Conservation (phyloP, 2,113 vertebrate genomes). For the Prunella fulvescens region DNA sequence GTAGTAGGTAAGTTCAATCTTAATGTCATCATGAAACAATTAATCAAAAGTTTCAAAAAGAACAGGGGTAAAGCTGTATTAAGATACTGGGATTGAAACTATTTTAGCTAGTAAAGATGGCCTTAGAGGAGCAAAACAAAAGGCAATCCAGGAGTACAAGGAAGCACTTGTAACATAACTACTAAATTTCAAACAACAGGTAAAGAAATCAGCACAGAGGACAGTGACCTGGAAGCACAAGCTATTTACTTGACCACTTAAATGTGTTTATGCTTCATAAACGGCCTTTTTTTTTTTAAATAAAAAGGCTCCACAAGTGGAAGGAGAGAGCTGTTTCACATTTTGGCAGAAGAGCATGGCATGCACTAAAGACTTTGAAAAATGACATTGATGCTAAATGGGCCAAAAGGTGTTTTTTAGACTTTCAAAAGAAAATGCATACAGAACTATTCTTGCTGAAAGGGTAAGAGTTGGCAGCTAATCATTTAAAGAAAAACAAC, state of each 20-base stretch:
- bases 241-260: neutral
- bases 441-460: neutral
- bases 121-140: neutral
- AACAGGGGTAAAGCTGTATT: neutral
- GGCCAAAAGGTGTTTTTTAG: neutral
- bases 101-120: neutral
- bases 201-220: neutral
- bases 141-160: neutral
- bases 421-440: neutral
- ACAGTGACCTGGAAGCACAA: neutral
- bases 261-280: neutral
- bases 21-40: neutral
- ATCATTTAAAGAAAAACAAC: neutral
- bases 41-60: neutral
- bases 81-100: neutral
- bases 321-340: neutral
- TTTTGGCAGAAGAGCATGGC: neutral
- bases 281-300: neutral
- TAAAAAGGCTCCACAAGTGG: neutral
- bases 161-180: neutral
- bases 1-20: neutral
- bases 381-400: neutral
- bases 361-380: neutral
- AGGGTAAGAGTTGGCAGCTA: neutral
- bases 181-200: neutral